These are phyloP conservation scores for Pseudococcus jackbeardsleyi DNA, from an alignment of 2,888 invertebrate genomes.

Conservation along the genomic window DNA sequence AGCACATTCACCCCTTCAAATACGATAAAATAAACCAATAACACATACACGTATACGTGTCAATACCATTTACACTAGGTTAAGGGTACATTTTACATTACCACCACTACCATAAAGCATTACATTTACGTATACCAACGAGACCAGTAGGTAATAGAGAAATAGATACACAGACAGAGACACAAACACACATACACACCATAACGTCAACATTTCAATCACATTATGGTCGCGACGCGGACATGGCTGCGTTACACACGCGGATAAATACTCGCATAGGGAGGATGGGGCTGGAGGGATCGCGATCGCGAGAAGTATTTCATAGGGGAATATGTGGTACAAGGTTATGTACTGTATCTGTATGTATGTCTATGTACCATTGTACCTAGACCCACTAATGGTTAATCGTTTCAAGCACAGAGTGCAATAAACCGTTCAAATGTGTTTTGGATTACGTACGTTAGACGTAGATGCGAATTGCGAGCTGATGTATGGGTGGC, in stretches of 20 bases:
- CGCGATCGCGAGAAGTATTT: neutral
- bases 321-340: constrained; percentile 2
- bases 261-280: neutral
- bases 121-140: neutral
- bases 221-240: neutral
- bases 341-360: neutral
- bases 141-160: neutral
- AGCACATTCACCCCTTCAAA: neutral
- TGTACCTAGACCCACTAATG: neutral
- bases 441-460: neutral
- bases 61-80: neutral
- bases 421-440: neutral
- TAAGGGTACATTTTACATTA: constrained; percentile 2
- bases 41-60: neutral
- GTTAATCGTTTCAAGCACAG: neutral
- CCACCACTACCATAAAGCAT: neutral
- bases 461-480: neutral
- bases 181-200: neutral
- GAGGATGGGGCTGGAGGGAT: neutral
- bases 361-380: no score
- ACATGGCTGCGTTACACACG: neutral
- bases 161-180: neutral
- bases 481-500: neutral
- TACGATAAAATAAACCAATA: neutral
- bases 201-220: constrained; percentile 7